Evolutionary conservation across 2,113 vertebrate genomes (phyloP).

Genomic region (Tonatia bakeri): DNA sequence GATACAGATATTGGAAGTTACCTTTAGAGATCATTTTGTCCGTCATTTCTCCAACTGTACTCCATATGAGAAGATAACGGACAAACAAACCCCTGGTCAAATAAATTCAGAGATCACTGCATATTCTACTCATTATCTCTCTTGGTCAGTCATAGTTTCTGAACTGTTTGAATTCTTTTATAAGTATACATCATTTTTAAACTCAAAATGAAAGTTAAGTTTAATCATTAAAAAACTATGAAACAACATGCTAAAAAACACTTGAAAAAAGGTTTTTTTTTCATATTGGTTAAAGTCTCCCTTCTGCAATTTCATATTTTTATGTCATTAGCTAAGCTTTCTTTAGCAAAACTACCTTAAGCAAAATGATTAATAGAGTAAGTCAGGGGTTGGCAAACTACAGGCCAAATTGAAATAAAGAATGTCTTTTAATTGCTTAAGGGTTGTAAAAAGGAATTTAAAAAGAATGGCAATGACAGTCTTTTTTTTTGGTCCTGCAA

Average conservation of each 20-base stretch:
- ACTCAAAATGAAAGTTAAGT: neutral
- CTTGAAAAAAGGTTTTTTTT: neutral
- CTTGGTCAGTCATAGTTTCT: neutral
- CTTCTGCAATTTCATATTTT: neutral
- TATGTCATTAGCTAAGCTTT: neutral
- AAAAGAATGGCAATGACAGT: neutral
- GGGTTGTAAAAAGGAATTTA: neutral
- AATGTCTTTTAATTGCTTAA: neutral
- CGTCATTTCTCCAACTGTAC: neutral
- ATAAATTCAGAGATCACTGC: neutral
- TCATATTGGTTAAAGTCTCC: neutral
- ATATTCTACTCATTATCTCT: neutral
- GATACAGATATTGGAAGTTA: neutral
- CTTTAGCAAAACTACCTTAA: neutral
- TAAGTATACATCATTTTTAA: neutral
- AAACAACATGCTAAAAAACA: neutral
- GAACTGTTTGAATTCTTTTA: neutral
- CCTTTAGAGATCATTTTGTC: neutral
- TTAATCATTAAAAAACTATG: neutral
- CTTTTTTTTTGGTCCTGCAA: neutral
- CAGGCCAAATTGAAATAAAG: neutral
- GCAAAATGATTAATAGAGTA: neutral
- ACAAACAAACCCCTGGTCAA: neutral
- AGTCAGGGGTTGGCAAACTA: neutral
- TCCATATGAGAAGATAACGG: neutral